phyloP scores from a whole-genome alignment of 2,888 invertebrate genomes.

The Congeria kusceri region DNA sequence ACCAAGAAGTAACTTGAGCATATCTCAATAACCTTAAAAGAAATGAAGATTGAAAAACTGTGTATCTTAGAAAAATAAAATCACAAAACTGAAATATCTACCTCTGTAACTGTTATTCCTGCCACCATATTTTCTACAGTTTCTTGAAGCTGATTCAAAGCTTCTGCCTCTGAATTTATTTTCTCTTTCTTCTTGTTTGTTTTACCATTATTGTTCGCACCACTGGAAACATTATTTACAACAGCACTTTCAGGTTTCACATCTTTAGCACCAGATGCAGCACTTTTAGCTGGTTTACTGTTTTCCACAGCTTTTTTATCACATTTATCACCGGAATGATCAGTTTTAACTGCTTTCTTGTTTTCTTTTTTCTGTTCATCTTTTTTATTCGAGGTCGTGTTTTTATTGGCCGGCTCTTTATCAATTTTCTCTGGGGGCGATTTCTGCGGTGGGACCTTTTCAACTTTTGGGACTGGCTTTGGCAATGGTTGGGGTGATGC shows the following conservation, averaged over 20 bases:
- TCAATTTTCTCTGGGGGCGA: constrained; percentile 12
- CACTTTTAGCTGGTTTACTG: constrained; percentile 31
- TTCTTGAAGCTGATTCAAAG: constrained; percentile 81
- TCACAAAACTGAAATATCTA: constrained; percentile 12
- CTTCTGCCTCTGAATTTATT: constrained; percentile 69
- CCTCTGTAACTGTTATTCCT: constrained; percentile 88
- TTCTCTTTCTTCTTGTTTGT: constrained; percentile 48
- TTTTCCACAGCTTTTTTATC: constrained; percentile 23
- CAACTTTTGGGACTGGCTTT: constrained; percentile 1
- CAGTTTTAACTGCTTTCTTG: constrained; percentile 23
- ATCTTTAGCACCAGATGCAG: constrained; percentile 1
- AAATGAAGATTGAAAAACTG: no score
- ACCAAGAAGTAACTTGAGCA: no score
- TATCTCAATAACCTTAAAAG: no score
- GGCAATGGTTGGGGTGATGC: constrained; percentile 13
- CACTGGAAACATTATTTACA: constrained; percentile 26
- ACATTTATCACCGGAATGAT: neutral
- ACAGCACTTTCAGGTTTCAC: constrained; percentile 7
- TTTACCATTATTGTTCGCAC: constrained; percentile 25
- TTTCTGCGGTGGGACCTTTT: neutral
- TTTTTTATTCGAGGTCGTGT: constrained; percentile 23
- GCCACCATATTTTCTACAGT: constrained; percentile 91
- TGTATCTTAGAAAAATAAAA: no score
- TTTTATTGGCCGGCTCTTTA: constrained; percentile 17
- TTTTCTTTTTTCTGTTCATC: constrained; percentile 21